phyloP scores from a whole-genome alignment of 1,140 invertebrate genomes.

The Phymastichus coffea region DNA sequence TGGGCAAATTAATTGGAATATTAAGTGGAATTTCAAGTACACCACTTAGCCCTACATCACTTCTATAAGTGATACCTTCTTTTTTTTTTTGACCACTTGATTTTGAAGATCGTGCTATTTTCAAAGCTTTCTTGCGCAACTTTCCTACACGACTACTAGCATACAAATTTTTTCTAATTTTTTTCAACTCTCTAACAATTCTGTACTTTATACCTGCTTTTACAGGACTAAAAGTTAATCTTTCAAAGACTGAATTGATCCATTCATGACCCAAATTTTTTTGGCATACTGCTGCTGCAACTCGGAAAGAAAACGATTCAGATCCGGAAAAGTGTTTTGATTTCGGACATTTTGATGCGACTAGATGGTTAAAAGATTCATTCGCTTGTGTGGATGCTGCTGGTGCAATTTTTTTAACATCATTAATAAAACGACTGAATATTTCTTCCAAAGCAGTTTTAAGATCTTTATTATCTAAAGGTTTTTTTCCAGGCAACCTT shows the following conservation, averaged over 20 bases:
- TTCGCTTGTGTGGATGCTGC: slow-evolving; percentile 23
- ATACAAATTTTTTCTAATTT: not conserved
- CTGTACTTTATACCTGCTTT: not conserved
- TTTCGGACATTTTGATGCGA: slow-evolving; percentile 23
- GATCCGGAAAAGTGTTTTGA: slow-evolving; percentile 6
- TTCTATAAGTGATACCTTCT: not conserved
- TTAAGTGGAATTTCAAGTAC: not conserved
- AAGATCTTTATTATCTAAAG: not conserved
- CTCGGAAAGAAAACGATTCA: not conserved
- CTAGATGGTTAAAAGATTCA: slow-evolving; percentile 22
- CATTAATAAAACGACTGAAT: not conserved
- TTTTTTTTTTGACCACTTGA: not conserved
- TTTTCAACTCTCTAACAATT: not conserved
- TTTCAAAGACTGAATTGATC: not conserved
- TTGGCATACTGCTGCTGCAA: not conserved
- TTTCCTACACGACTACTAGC: not conserved
- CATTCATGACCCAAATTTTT: not conserved
- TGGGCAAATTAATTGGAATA: no score
- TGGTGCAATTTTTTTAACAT: slow-evolving; percentile 24
- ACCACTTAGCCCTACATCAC: not conserved
- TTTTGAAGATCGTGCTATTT: not conserved
- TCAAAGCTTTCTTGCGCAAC: not conserved
- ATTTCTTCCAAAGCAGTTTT: not conserved
- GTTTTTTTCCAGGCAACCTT: slow-evolving; percentile 12
- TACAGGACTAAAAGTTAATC: not conserved